Base-by-base conservation (phyloP, 2,888 invertebrate genomes). In the Drosophila paranaensis region DNA sequence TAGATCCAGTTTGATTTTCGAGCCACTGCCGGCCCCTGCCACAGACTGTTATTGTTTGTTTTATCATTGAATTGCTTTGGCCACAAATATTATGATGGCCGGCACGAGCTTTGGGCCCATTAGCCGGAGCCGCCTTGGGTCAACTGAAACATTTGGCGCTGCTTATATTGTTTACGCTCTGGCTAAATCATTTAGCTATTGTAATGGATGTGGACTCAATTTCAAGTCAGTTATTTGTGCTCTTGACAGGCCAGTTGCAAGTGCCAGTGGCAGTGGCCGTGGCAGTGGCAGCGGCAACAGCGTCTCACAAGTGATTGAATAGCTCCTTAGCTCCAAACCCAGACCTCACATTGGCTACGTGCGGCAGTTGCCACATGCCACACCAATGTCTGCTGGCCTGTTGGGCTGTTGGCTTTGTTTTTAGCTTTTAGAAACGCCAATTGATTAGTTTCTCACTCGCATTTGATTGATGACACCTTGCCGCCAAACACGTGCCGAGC, bases 381-480 rank as follows among this genome's bases (percentile, higher is more conserved):
- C 30, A 9, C 27, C 46, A 37, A 10, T 16, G 30, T n/a, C 27
- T 39, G 14, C 6, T 4, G 14, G 39, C 2, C 39, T 33, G 33
- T 10, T 33, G 10, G 33, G 33, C 33, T 33, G 33, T 43, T 67
- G 46, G 37, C 39, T 54, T 57, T 56, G 30, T 68, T 56, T 53
- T 69, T 40, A 55, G 61, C 58, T 60, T 37, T 42, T 16, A n/a
- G 20, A 50, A 64, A 72, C 75, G 65, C 62, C 77, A 74, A 78
- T 74, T 77, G 77, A 77, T 77, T 77, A 77, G 78, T 71, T 60
- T 27, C 71, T 46, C 51, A 50, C 60, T 57, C 50, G 60, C 71
- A 57, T 55, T 74, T 77, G 77, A 77, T 78, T 77, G 78, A 78
- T 77, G 76, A 63, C 65, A 65, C 53, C 66, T 45, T 45, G 16